phyloP scores from a whole-genome alignment of 2,113 vertebrate species.

The Mustela lutreola region DNA sequence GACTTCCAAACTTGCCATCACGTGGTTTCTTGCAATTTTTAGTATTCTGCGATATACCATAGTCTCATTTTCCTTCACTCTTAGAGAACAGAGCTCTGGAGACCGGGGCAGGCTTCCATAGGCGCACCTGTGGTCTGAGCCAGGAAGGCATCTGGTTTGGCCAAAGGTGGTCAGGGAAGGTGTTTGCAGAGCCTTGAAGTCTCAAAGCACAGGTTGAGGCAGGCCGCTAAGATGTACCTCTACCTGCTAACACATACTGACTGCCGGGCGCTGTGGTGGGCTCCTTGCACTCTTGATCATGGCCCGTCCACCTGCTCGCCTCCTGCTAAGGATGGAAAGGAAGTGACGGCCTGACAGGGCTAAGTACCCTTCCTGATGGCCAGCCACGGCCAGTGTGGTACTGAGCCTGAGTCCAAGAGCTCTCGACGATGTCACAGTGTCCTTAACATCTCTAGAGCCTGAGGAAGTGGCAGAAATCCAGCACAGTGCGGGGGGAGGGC shows the following conservation, averaged over 20 bases:
- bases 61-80: background rate
- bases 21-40: background rate
- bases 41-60: background rate
- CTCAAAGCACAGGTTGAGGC: background rate
- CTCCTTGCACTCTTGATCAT: background rate
- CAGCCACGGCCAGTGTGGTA: background rate
- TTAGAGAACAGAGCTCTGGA: background rate
- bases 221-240: no score
- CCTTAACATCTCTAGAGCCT: background rate
- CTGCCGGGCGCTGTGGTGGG: background rate
- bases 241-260: background rate
- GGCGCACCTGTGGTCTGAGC: background rate
- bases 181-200: background rate
- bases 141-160: background rate
- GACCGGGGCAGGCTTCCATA: accelerated
- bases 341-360: background rate
- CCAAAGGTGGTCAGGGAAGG: background rate
- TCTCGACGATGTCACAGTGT: no score
- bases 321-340: background rate
- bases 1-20: background rate
- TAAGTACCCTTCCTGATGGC: background rate
- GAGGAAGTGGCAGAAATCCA: background rate
- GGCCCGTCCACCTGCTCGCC: background rate
- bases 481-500: background rate
- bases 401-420: background rate